A percentile compares a stretch with the other conserved stretches of the same genome.
Evolutionary conservation across 2,797 vertebrate genomes (phyloP).

Genomic region (Gallinago nigripennis): DNA sequence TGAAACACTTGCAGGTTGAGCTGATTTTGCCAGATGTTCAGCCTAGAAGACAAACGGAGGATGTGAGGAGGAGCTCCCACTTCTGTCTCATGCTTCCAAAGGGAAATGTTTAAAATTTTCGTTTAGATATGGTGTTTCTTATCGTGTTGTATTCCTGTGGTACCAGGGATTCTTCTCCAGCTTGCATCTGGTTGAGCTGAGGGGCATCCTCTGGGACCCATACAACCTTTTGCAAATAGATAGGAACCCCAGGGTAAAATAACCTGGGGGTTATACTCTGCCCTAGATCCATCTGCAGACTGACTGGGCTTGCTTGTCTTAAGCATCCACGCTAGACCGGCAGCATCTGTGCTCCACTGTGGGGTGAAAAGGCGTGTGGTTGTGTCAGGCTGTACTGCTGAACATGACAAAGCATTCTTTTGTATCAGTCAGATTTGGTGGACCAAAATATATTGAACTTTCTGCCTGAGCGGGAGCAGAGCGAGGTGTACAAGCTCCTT

Average conservation of each 20-base stretch:
- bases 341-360: background rate
- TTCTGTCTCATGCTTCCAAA: background rate
- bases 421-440: slow-evolving; percentile 92
- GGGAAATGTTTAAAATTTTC: background rate
- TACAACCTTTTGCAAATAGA: background rate
- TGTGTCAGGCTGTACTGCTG: slow-evolving; percentile 28
- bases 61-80: background rate
- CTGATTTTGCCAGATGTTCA: slow-evolving; percentile 7
- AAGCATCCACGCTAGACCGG: fast-evolving
- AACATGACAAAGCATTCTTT: slow-evolving; percentile 76
- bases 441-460: slow-evolving; percentile 95
- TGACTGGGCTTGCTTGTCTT: background rate
- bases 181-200: background rate
- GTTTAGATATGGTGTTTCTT: background rate
- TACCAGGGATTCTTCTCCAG: background rate
- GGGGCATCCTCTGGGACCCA: background rate
- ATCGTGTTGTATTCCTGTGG: background rate
- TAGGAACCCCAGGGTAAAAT: background rate
- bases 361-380: background rate
- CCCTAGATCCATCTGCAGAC: background rate
- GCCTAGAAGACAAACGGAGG: background rate
- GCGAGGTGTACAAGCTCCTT: slow-evolving; percentile 88
- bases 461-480: slow-evolving; percentile 91
- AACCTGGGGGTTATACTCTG: background rate
- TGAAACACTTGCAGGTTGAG: background rate